These are phyloP conservation scores for Diadegma fenestrale DNA, from an alignment of 2,888 invertebrate species.

Conservation along the genomic window DNA sequence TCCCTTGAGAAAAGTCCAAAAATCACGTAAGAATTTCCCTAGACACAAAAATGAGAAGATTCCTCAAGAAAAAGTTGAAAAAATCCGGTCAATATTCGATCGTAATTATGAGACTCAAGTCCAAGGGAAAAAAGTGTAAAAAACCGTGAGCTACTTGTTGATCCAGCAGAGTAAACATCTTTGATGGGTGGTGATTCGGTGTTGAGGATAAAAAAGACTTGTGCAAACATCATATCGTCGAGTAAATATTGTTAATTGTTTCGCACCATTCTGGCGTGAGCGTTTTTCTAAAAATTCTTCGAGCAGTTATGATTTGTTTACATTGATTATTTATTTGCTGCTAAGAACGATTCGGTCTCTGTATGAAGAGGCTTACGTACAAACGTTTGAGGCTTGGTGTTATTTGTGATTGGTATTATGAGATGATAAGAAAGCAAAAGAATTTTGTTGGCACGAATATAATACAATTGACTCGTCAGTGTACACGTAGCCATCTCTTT, in stretches of 20 bases:
- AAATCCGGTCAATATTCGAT: neutral
- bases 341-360: neutral
- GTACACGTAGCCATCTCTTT: slow-evolving; percentile 20
- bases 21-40: neutral
- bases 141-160: neutral
- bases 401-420: slow-evolving; percentile 5
- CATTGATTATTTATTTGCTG: neutral
- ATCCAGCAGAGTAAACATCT: neutral
- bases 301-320: neutral
- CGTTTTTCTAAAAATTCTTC: neutral
- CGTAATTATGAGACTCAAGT: neutral
- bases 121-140: neutral
- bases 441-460: slow-evolving; percentile 22
- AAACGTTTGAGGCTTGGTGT: neutral
- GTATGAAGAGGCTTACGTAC: neutral
- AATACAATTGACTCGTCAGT: slow-evolving; percentile 27
- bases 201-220: neutral
- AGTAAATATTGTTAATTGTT: slow-evolving; percentile 2
- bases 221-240: neutral
- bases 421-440: slow-evolving; percentile 8
- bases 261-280: neutral
- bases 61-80: neutral
- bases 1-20: neutral
- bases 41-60: neutral
- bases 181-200: neutral